phyloP scores from a whole-genome alignment of 2,113 vertebrate genomes.

The Chroicocephalus ridibundus region DNA sequence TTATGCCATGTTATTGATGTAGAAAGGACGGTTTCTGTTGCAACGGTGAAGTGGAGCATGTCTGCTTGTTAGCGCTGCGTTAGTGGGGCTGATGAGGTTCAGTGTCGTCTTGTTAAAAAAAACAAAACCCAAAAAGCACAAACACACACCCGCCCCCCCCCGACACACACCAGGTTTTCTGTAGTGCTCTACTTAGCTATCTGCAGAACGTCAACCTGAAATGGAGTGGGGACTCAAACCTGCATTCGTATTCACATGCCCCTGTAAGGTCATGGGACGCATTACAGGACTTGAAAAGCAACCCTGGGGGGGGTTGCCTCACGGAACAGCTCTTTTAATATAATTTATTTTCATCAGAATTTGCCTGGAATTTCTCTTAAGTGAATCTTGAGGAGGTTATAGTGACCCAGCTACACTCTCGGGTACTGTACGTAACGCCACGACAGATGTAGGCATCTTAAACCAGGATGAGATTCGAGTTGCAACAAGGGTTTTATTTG shows the following conservation, averaged over 20 bases:
- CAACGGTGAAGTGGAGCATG: neutral
- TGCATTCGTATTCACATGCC: neutral
- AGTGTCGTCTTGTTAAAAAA: neutral
- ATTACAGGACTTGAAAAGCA: too few relatives aligned
- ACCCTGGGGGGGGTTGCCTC: neutral
- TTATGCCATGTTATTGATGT: neutral
- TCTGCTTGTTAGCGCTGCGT: neutral
- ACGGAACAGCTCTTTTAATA: neutral
- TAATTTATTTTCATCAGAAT: neutral
- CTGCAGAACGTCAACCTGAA: neutral
- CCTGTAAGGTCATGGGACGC: rapidly evolving
- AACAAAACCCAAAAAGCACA: neutral
- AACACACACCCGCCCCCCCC: too few relatives aligned
- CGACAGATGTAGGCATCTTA: neutral
- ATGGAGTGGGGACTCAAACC: rapidly evolving
- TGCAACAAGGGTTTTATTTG: neutral
- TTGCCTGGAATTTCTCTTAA: neutral
- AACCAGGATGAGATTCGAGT: neutral
- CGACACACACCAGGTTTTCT: too few relatives aligned
- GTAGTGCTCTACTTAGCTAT: neutral
- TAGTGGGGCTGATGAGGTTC: neutral
- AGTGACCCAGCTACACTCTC: neutral
- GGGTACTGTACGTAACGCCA: rapidly evolving
- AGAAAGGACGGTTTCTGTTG: neutral
- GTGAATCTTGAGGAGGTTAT: neutral